Percentiles rank a stretch among this genome's conserved stretches.
Evolutionary conservation across 2,797 vertebrate genomes (phyloP).

Genomic region (Lemur catta): DNA sequence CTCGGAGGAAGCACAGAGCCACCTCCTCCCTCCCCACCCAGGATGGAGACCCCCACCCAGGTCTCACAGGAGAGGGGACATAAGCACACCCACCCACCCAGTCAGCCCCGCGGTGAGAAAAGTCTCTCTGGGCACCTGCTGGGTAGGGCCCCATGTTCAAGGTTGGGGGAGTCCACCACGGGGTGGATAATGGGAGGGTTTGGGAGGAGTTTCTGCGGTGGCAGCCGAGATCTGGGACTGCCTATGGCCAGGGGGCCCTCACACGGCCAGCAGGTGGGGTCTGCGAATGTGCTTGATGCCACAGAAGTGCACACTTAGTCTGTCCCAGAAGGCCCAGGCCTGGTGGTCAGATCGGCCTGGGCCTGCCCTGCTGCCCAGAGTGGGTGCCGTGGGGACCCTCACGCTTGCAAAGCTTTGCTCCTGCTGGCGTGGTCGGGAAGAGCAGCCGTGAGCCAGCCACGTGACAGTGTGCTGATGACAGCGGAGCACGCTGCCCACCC

Average conservation of each 20-base stretch:
- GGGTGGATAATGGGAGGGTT: no score
- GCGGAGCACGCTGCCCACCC: no score
- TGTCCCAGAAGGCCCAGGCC: not conserved
- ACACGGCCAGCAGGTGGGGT: not conserved
- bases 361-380: not conserved
- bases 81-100: not conserved
- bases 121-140: not conserved
- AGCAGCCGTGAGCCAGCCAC: fast-evolving
- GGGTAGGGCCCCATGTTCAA: not conserved
- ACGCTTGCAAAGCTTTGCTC: fast-evolving
- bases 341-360: not conserved
- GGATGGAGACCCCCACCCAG: fast-evolving
- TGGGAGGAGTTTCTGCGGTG: not conserved
- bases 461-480: not conserved
- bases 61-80: no score
- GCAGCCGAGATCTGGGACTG: not conserved
- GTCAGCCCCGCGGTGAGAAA: not conserved
- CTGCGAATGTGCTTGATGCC: not conserved
- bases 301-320: no score
- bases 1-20: not conserved
- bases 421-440: not conserved
- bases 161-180: not conserved
- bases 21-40: not conserved
- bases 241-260: not conserved
- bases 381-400: not conserved